Evolutionary conservation across 2,113 vertebrate species (phyloP), one percentile per base, ranked within the genome.

Genomic region (Hydrochoerus hydrochaeris): DNA sequence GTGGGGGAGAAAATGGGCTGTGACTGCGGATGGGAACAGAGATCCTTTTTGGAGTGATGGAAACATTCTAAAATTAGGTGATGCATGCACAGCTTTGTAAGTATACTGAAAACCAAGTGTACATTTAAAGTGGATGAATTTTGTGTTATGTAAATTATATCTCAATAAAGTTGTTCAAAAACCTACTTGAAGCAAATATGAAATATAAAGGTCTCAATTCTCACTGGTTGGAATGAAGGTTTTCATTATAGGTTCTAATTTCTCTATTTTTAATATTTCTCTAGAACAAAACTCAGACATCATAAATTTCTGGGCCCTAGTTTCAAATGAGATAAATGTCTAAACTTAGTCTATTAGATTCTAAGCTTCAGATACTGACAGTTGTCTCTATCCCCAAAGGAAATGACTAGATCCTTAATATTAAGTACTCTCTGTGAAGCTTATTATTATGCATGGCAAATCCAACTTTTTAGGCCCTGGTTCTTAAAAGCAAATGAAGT

Each of bases 161-260:
- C 8, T 95, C 92, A 97, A 91, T 97, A 97, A 97, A 96, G 85
- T 67, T 96, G 52, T 94, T 85, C 88, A 63, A 91, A 91, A 98
- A 95, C 69, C 32, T 60, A 57, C 85, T 92, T 78, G 94, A 90
- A 88, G 46, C 73, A 98, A 91, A 85, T 85, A 17, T 81, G 62
- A 95, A 97, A 90, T 80, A 62, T 30, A 35, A 85, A 95, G 63
- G 49, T 97, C 19, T 77, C 80, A 65, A 1, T 94, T 92, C n/a
- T 95, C 54, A 16, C 46, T 94, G 24, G 22, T 88, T 96, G 94
- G 77, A 81, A 94, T 95, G 44, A 24, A 94, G 52, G 35, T 46
- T 90, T 91, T 95, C 92, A 11, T 77, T 62, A 85, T 73, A 84
- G 22, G 24, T 63, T 60, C 58, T 83, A 44, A n/a, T 85, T 75